Conservation (phyloP, 2,797 vertebrate species). For the Anguilla anguilla region DNA sequence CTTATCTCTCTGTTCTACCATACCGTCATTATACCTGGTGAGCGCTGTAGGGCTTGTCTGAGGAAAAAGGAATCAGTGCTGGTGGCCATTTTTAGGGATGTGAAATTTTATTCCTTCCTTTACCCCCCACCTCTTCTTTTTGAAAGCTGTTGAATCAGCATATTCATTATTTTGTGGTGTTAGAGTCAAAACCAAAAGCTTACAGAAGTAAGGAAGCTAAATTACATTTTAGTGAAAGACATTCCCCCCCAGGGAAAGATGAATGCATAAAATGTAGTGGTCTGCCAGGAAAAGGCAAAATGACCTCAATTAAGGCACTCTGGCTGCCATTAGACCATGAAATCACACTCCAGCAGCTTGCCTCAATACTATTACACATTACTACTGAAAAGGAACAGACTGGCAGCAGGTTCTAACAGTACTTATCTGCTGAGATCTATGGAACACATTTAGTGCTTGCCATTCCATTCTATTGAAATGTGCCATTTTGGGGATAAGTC, state of each 20-base stretch:
- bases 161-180: constrained; percentile 41
- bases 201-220: constrained; percentile 53
- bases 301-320: constrained; percentile 29
- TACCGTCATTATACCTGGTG: constrained; percentile 19
- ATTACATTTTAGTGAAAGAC: constrained; percentile 48
- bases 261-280: neutral
- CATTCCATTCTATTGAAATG: constrained; percentile 26
- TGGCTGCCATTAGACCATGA: neutral
- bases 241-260: constrained; percentile 23
- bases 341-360: neutral
- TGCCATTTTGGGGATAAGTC: constrained; percentile 29
- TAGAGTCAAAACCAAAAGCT: constrained; percentile 46
- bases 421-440: neutral
- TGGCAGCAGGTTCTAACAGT: neutral
- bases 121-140: constrained; percentile 38
- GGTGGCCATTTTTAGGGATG: constrained; percentile 51
- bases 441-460: neutral
- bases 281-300: constrained; percentile 34
- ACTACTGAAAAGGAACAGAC: neutral
- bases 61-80: constrained; percentile 32
- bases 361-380: neutral
- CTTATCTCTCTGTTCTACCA: constrained; percentile 16
- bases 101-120: constrained; percentile 57
- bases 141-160: constrained; percentile 59
- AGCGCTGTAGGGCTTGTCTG: constrained; percentile 36